These are phyloP conservation scores for Malurus melanocephalus DNA, from an alignment of 2,113 vertebrate genomes.

Conservation along the genomic window DNA sequence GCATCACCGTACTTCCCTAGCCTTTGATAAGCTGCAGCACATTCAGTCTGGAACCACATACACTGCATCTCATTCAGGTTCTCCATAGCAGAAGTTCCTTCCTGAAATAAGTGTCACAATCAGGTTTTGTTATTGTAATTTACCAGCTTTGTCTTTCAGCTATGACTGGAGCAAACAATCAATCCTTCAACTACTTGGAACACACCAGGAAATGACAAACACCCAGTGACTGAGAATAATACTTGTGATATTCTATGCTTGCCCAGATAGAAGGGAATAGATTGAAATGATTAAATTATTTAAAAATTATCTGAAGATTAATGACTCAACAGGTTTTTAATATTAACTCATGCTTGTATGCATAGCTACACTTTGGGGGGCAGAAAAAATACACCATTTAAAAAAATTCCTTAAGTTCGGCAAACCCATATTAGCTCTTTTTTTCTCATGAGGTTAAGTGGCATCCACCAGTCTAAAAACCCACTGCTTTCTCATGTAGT, in stretches of 20 bases:
- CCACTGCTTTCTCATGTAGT: neutral
- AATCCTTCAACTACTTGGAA: neutral
- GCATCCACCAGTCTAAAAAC: neutral
- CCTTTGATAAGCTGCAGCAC: constrained; percentile 73
- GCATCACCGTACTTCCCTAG: constrained; percentile 74
- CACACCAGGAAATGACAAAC: neutral
- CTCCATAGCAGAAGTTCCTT: constrained; percentile 78
- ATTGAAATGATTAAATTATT: neutral
- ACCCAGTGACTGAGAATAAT: neutral
- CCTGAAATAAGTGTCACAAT: constrained; percentile 63
- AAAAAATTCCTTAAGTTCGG: neutral
- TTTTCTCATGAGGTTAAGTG: neutral
- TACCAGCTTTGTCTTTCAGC: neutral
- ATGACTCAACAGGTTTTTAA: neutral
- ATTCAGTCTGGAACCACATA: constrained; percentile 83
- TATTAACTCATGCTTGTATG: neutral
- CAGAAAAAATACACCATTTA: neutral
- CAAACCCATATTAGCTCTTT: neutral
- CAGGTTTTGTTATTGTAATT: neutral
- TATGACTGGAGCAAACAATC: neutral
- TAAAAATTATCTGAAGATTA: neutral
- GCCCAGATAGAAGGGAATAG: neutral
- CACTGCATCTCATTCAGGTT: constrained; percentile 81
- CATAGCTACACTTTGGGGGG: neutral
- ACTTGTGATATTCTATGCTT: neutral